Evolutionary conservation across 2,888 invertebrate genomes (phyloP).

Genomic region (Antheraea yamamai): DNA sequence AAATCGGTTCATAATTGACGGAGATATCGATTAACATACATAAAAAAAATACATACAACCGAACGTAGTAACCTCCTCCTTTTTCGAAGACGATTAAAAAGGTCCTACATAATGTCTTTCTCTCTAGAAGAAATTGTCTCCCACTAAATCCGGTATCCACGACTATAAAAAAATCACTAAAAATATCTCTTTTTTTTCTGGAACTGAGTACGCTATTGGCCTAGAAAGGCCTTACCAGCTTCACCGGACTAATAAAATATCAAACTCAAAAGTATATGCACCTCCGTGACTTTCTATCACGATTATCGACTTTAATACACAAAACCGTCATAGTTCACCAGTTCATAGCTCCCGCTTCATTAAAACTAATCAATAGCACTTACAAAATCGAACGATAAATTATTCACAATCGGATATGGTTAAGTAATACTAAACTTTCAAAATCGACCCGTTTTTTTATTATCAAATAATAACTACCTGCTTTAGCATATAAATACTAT

Average conservation of each 20-base stretch:
- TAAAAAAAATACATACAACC: no score
- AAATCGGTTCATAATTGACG: no score
- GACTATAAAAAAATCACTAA: not conserved
- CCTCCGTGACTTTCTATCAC: not conserved
- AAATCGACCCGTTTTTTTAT: constrained; percentile 23
- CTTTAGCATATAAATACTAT: constrained; percentile 9
- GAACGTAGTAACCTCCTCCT: no score
- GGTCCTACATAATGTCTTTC: no score
- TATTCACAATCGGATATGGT: constrained; percentile 25
- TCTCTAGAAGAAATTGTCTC: no score
- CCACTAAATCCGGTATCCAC: not conserved
- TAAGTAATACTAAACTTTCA: constrained; percentile 29
- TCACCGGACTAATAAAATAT: no score
- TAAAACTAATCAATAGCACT: constrained; percentile 11
- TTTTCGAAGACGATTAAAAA: no score
- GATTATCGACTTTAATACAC: not conserved
- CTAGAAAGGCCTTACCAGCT: no score
- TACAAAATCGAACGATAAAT: constrained; percentile 24
- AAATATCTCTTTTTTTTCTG: no score
- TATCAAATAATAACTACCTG: constrained; percentile 21
- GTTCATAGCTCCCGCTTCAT: not conserved
- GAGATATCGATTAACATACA: no score
- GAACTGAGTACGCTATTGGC: no score
- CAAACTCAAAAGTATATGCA: not conserved
- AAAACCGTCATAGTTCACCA: constrained; percentile 4